These are phyloP conservation scores for Chionis minor DNA, from an alignment of 2,113 vertebrate species.

Conservation along the genomic window DNA sequence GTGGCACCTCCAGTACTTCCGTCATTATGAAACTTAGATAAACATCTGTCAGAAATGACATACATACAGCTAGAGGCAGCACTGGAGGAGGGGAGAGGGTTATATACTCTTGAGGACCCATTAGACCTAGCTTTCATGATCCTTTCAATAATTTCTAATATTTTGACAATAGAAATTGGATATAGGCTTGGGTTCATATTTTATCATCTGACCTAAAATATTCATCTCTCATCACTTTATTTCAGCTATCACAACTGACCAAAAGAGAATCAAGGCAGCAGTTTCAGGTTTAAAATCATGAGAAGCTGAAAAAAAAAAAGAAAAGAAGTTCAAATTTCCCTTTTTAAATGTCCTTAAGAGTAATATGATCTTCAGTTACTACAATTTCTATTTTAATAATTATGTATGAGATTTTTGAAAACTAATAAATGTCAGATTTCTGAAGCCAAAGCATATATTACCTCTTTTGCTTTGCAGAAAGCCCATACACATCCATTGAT, in stretches of 20 bases:
- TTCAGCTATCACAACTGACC: neutral
- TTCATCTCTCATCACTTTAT: neutral
- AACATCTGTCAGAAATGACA: neutral
- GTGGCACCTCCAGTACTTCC: neutral
- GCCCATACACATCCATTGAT: neutral
- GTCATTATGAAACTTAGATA: neutral
- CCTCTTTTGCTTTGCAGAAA: neutral
- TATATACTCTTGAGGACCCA: neutral
- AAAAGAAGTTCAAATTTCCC: neutral
- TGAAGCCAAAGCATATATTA: neutral
- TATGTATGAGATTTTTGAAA: neutral
- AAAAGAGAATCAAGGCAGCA: neutral
- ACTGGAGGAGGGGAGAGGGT: fast-evolving
- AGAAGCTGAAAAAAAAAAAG: neutral
- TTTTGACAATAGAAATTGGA: neutral
- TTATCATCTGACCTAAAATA: neutral
- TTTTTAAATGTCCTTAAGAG: neutral
- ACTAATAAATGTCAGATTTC: neutral
- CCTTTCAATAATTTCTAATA: neutral
- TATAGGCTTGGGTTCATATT: neutral
- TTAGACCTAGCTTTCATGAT: neutral
- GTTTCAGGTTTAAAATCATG: neutral
- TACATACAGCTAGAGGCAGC: neutral
- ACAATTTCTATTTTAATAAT: neutral
- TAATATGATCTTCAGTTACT: neutral